phyloP scores from a whole-genome alignment of 2,113 vertebrate genomes.

The Stomatorhinus ivindoensis region DNA sequence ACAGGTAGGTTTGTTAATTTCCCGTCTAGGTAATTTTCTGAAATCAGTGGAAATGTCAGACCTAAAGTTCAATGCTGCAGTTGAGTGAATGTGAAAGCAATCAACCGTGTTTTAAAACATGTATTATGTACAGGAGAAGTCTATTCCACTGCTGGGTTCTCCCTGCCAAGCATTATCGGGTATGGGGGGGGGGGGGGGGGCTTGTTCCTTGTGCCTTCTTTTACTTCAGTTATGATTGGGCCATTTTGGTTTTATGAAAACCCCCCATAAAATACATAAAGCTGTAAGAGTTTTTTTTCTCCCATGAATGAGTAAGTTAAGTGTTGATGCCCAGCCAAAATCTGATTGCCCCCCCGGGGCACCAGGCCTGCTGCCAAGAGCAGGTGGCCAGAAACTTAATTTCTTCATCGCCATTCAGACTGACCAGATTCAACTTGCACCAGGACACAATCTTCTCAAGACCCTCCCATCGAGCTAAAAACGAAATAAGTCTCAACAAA shows the following conservation, averaged over 20 bases:
- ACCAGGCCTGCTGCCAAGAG: not conserved
- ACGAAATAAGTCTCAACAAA: conserved; percentile 40
- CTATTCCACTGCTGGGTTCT: not conserved
- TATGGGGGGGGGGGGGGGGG: not conserved
- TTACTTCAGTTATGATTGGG: not conserved
- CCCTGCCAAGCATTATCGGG: not conserved
- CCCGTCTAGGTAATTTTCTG: not conserved
- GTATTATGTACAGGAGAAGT: not conserved
- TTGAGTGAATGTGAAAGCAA: not conserved
- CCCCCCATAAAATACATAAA: not conserved
- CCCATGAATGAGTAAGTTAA: not conserved
- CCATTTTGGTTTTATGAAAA: not conserved
- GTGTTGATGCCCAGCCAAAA: not conserved
- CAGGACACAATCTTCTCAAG: not conserved
- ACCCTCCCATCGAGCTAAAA: not conserved
- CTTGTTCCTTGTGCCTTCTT: not conserved
- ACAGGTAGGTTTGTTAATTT: not conserved
- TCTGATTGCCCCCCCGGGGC: not conserved
- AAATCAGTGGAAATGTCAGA: not conserved
- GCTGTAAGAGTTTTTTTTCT: not conserved
- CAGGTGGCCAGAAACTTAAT: not conserved
- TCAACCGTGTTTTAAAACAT: not conserved
- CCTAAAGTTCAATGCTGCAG: not conserved
- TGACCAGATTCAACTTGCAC: not conserved
- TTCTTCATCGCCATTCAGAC: not conserved